Conservation (phyloP, 1,140 invertebrate genomes). For the Pinna nobilis region DNA sequence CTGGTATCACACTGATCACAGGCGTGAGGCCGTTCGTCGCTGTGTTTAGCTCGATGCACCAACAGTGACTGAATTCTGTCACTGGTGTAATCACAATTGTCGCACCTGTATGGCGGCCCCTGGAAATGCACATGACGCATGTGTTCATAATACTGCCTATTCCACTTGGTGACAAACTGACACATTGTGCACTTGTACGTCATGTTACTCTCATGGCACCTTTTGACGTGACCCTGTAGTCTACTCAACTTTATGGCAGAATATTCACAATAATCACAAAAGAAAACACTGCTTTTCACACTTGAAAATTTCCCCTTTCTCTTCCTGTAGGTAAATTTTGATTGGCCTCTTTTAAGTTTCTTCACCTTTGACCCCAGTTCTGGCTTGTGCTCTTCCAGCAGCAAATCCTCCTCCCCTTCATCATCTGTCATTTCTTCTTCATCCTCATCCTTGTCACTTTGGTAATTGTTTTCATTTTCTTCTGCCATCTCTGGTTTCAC, state of each 20-base stretch:
- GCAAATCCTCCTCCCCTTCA: constrained; percentile 20
- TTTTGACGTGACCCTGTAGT: constrained; percentile 61
- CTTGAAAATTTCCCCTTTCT: constrained; percentile 10
- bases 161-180: constrained; percentile 81
- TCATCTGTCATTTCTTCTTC: constrained; percentile 23
- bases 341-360: constrained; percentile 6
- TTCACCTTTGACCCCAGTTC: not conserved
- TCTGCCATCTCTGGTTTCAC: constrained; percentile 16
- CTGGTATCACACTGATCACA: constrained; percentile 75
- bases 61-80: constrained; percentile 78
- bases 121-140: constrained; percentile 79
- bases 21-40: constrained; percentile 77
- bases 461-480: constrained; percentile 20
- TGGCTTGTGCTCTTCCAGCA: not conserved
- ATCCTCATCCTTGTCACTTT: constrained; percentile 14
- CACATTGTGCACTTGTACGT: constrained; percentile 77
- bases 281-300: not conserved
- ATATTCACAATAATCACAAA: constrained; percentile 51
- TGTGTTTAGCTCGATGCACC: constrained; percentile 77
- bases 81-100: constrained; percentile 77
- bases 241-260: constrained; percentile 33
- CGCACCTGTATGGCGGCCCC: constrained; percentile 81
- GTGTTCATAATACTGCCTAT: constrained; percentile 80
- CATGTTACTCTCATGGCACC: constrained; percentile 71
- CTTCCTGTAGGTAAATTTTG: not conserved